Conservation (phyloP, 2,888 invertebrate species). For the Synergus gifuensis region DNA sequence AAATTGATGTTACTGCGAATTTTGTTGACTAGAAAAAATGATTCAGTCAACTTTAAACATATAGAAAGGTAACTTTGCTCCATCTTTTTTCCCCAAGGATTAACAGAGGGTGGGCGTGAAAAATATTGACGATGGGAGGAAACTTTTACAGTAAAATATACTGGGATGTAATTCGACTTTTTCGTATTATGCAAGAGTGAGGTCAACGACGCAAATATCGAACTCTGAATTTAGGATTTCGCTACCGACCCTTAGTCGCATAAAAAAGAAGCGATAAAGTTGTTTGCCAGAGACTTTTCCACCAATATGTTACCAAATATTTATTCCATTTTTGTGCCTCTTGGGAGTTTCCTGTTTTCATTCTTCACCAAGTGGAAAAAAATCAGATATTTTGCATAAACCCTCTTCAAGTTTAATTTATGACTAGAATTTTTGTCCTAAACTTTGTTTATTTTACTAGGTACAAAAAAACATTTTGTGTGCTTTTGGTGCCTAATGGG, state of each 20-base stretch:
- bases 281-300: background rate
- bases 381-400: too few relatives aligned
- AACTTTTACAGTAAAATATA: background rate
- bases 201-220: background rate
- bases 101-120: background rate
- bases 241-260: background rate
- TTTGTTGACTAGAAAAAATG: background rate
- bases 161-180: background rate
- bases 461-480: background rate
- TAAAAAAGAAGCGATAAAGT: background rate
- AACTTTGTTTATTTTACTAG: too few relatives aligned
- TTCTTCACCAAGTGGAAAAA: background rate
- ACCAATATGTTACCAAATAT: background rate
- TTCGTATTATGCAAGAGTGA: background rate
- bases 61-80: background rate
- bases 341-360: background rate
- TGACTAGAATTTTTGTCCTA: too few relatives aligned
- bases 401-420: too few relatives aligned
- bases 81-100: too few relatives aligned
- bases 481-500: background rate
- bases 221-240: background rate
- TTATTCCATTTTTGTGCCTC: background rate
- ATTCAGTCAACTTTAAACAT: background rate
- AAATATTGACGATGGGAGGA: background rate
- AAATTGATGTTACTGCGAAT: background rate